Evolutionary conservation across 2,888 invertebrate species (phyloP).

Genomic region (Drosophila sordidapex): DNA sequence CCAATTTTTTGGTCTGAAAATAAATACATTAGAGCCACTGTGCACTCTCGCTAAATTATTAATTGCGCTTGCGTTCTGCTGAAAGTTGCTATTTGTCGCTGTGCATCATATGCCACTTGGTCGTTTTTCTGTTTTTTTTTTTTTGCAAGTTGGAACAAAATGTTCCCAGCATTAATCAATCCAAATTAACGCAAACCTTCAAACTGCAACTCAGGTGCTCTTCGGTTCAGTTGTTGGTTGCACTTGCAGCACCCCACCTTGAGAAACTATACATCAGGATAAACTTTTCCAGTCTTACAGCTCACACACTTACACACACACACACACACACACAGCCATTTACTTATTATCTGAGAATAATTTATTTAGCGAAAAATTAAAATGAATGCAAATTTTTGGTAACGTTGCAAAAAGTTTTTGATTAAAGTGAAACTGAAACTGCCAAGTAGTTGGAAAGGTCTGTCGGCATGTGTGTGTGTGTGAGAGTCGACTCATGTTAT

Average conservation of each 20-base stretch:
- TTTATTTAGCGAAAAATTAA: conserved; percentile 80
- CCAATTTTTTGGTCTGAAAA: neutral
- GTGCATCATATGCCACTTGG: conserved; percentile 22
- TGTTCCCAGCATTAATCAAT: conserved; percentile 47
- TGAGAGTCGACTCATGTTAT: conserved; percentile 56
- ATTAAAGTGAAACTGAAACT: conserved; percentile 79
- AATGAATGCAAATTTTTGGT: conserved; percentile 76
- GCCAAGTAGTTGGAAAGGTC: conserved; percentile 50
- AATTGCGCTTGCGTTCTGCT: conserved; percentile 31
- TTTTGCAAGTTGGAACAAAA: conserved; percentile 5
- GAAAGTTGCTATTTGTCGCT: conserved; percentile 32
- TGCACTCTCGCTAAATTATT: conserved; percentile 30
- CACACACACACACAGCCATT: conserved; percentile 16
- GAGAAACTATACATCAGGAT: conserved; percentile 26
- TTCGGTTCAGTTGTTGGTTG: conserved; percentile 7
- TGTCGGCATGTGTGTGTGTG: conserved; percentile 5
- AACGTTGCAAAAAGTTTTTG: conserved; percentile 70
- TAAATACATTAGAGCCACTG: neutral
- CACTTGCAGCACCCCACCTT: conserved; percentile 3
- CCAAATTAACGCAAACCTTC: conserved; percentile 38
- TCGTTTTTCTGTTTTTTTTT: conserved; percentile 1
- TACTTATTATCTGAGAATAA: conserved; percentile 48
- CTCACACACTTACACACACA: conserved; percentile 15
- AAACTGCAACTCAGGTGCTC: conserved; percentile 27
- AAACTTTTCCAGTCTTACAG: conserved; percentile 30